A percentile compares a stretch with the other conserved stretches of the same genome.
phyloP scores from a whole-genome alignment of 2,888 invertebrate species.

The Cremastinae sp. region DNA sequence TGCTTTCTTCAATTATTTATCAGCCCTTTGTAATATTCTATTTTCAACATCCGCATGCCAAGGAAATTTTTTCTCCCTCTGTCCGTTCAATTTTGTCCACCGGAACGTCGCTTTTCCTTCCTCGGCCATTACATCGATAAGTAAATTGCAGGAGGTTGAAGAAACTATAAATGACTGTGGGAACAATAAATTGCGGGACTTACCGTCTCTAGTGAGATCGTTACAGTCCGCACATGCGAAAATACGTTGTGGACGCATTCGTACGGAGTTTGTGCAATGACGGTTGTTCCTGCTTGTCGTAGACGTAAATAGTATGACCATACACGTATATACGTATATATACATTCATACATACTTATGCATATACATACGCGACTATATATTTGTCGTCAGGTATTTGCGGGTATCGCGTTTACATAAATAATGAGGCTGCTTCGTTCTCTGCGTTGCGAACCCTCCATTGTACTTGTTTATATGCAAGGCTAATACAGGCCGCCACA shows the following conservation, averaged over 20 bases:
- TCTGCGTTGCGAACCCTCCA: conserved; percentile 36
- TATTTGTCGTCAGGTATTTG: conserved; percentile 52
- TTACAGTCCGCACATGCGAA: neutral
- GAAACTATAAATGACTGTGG: conserved; percentile 48
- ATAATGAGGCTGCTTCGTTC: conserved; percentile 48
- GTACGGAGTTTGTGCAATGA: conserved; percentile 14
- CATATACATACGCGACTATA: neutral
- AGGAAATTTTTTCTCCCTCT: neutral
- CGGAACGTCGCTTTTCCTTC: conserved; percentile 8
- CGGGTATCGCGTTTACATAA: conserved; percentile 58
- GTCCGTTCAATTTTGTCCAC: conserved; percentile 5
- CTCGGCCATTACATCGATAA: conserved; percentile 39
- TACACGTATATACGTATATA: no score
- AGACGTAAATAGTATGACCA: no score
- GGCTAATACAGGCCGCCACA: conserved; percentile 1
- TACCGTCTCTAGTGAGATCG: conserved; percentile 17
- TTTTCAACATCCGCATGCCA: neutral
- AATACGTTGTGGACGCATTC: neutral
- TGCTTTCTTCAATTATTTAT: no score
- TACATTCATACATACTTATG: no score
- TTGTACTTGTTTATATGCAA: conserved; percentile 41
- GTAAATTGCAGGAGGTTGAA: conserved; percentile 49
- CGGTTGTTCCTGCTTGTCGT: conserved; percentile 6
- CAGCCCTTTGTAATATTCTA: no score
- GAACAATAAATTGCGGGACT: conserved; percentile 51